Conservation (phyloP, 2,113 vertebrate species). For the Cinclus mexicanus region DNA sequence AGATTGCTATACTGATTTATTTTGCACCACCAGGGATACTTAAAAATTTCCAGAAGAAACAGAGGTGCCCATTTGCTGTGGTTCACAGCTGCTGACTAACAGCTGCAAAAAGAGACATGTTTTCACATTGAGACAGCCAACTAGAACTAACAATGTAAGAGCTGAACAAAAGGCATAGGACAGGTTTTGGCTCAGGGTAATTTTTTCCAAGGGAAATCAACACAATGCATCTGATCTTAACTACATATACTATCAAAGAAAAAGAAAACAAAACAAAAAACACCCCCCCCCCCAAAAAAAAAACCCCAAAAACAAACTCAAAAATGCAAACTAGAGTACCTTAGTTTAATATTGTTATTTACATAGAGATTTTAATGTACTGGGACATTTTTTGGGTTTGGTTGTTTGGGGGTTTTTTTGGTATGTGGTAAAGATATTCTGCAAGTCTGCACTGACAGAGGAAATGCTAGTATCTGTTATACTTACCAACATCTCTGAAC, state of each 20-base stretch:
- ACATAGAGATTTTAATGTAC: neutral
- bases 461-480: neutral
- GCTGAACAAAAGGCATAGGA: neutral
- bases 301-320: too few species aligned
- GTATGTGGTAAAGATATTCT: neutral
- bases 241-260: neutral
- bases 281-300: neutral
- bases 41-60: neutral
- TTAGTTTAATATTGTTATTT: neutral
- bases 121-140: neutral
- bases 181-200: neutral
- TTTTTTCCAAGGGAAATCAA: neutral
- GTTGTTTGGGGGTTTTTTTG: neutral
- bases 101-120: neutral
- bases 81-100: neutral
- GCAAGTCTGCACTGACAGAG: neutral
- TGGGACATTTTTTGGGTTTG: neutral
- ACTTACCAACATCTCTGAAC: neutral
- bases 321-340: too few species aligned
- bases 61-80: neutral
- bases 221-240: neutral
- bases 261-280: neutral
- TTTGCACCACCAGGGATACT: neutral
- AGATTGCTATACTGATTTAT: neutral
- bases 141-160: neutral